Base-by-base conservation (phyloP, 2,888 invertebrate species). In the Heliconius ethilla region DNA sequence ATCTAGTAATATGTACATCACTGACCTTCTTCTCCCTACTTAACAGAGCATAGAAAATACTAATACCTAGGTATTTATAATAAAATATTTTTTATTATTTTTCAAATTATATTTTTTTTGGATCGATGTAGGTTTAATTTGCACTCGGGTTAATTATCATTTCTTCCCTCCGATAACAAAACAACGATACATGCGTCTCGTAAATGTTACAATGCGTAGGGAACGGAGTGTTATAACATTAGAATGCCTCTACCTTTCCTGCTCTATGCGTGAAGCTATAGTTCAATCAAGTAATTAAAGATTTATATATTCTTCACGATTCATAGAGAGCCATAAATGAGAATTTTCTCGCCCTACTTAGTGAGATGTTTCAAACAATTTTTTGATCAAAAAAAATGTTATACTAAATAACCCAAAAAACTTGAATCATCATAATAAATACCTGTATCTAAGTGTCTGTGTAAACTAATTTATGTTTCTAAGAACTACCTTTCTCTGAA, bases 401-500 rank as follows among this genome's bases (percentile, higher is more conserved):
- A 22, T 22, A 55, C 55, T 22, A 55, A 55, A 55, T 22, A 55
- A 55, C 9, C 22, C 9, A 10, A 55, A 55, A 55, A 55, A 55
- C 59, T n/a, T 59, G 59, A 59, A 59, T 63, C 27, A 27, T 63
- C 29, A n/a, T 59, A 72, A 72, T 59, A 70, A 22, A 55, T 70
- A 51, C 70, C 55, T 55, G 51, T 55, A 70, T 67, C 62, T 76
- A 66, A 79, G 80, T 76, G 75, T 70, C 76, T 75, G 70, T 63
- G 69, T 75, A 63, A 62, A 75, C 74, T 72, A 70, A 78, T 70
- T 66, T 74, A 67, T 67, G 70, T 62, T 80, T 80, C 78, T 76
- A 67, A 76, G 80, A 80, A 80, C 70, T 51, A 37, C 76, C 78
- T 66, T 69, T 27, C 27, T 37, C 37, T 27, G 45, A 37, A 10